Conservation (phyloP, 2,888 invertebrate genomes). For the Tinea trinotella region DNA sequence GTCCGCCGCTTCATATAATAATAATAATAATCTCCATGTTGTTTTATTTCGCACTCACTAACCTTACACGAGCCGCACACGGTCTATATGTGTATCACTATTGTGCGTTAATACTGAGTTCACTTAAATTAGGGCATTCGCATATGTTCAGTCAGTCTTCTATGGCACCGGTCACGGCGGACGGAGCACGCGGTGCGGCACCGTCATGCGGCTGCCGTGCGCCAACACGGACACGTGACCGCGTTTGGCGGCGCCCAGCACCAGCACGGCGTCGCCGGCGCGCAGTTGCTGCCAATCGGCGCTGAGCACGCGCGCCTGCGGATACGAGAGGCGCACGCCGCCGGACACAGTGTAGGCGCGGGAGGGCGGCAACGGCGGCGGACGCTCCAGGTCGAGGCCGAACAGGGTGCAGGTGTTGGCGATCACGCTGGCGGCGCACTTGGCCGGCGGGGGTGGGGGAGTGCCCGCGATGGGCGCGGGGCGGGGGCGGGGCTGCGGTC, state of each 20-base stretch:
- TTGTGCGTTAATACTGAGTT: no score
- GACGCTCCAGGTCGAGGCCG: slow-evolving; percentile 82
- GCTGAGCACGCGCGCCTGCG: slow-evolving; percentile 92
- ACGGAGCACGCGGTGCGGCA: slow-evolving; percentile 58
- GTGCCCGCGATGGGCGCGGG: slow-evolving; percentile 93
- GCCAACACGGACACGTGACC: slow-evolving; percentile 90
- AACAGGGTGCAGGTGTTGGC: slow-evolving; percentile 92
- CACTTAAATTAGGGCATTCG: no score
- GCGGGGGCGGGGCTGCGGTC: slow-evolving; percentile 79
- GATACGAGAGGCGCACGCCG: slow-evolving; percentile 92
- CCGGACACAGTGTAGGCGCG: slow-evolving; percentile 92
- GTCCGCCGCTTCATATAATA: no score
- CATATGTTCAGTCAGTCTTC: neutral
- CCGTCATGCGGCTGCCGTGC: slow-evolving; percentile 59
- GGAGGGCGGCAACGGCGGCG: slow-evolving; percentile 92
- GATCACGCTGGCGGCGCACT: slow-evolving; percentile 83
- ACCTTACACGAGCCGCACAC: no score
- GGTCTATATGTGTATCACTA: no score
- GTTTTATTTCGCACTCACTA: no score
- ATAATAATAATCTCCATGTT: no score
- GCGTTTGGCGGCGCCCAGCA: slow-evolving; percentile 89
- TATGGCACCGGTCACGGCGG: slow-evolving; percentile 41
- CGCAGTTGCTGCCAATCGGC: slow-evolving; percentile 80
- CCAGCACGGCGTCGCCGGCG: slow-evolving; percentile 90
- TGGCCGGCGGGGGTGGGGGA: slow-evolving; percentile 86